These are phyloP conservation scores for Dipodomys merriami DNA, from an alignment of 2,113 vertebrate genomes.

Conservation along the genomic window DNA sequence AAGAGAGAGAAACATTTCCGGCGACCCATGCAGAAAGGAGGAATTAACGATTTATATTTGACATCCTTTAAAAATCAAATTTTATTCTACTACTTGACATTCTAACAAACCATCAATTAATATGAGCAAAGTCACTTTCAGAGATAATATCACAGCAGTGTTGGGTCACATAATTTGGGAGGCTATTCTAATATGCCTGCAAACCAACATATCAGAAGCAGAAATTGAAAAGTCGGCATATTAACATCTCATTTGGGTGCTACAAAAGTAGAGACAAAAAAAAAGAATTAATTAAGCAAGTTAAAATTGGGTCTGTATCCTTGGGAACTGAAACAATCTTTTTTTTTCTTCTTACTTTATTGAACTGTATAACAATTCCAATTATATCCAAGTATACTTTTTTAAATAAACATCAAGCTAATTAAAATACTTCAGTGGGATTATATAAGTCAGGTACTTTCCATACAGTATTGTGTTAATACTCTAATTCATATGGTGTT, in stretches of 20 bases:
- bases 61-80: background rate
- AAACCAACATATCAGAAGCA: background rate
- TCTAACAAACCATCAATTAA: background rate
- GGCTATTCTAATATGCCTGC: background rate
- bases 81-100: background rate
- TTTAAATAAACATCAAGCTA: constrained; percentile 12
- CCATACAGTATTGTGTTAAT: background rate
- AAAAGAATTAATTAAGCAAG: background rate
- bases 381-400: background rate
- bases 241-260: background rate
- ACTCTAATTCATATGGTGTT: background rate
- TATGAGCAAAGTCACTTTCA: background rate
- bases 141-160: background rate
- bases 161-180: background rate
- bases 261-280: background rate
- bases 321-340: background rate
- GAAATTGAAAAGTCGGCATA: background rate
- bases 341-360: background rate
- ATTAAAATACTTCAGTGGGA: background rate
- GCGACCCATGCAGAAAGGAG: no score
- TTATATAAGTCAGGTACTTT: background rate
- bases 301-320: background rate
- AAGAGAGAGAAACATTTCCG: no score
- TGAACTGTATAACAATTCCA: constrained; percentile 32
- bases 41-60: no score